These are phyloP conservation scores for Diplazon laetatorius DNA, from an alignment of 2,888 invertebrate species.

Conservation along the genomic window DNA sequence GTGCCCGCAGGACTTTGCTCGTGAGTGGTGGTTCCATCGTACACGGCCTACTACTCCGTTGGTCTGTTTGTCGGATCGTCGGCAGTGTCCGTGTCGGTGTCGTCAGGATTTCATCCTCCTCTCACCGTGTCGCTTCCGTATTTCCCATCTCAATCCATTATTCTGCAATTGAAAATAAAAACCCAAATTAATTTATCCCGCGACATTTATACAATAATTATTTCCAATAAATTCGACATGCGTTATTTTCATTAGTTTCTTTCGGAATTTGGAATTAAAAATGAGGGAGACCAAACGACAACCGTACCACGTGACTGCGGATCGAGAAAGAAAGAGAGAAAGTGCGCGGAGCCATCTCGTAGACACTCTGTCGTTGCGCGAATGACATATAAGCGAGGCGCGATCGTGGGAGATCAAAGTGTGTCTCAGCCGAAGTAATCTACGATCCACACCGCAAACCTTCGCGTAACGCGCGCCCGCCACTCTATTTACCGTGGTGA, in stretches of 20 bases:
- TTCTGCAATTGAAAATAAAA: constrained; percentile 52
- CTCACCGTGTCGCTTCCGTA: constrained; percentile 55
- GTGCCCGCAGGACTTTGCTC: constrained; percentile 89
- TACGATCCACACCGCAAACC: constrained; percentile 24
- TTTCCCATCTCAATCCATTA: constrained; percentile 66
- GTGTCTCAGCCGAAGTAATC: constrained; percentile 50
- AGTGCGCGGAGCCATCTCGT: no score
- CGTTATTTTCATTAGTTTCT: no score
- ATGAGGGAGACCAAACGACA: no score
- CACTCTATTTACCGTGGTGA: constrained; percentile 31
- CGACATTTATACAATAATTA: no score
- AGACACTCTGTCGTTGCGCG: constrained; percentile 41
- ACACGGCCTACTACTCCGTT: no score
- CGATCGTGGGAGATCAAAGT: constrained; percentile 72
- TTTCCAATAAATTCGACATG: no score
- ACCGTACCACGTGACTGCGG: constrained; percentile 8
- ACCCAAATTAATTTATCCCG: constrained; percentile 3
- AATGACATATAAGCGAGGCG: constrained; percentile 38
- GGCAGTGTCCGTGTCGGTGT: no score
- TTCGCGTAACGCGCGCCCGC: constrained; percentile 14
- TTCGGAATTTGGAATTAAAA: no score
- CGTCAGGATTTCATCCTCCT: constrained; percentile 76
- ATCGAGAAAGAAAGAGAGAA: constrained; percentile 55
- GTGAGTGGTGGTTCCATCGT: constrained; percentile 83
- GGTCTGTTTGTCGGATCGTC: constrained; percentile 56